These are phyloP conservation scores for Pedetes capensis DNA, from an alignment of 2,113 vertebrate species.

Conservation along the genomic window DNA sequence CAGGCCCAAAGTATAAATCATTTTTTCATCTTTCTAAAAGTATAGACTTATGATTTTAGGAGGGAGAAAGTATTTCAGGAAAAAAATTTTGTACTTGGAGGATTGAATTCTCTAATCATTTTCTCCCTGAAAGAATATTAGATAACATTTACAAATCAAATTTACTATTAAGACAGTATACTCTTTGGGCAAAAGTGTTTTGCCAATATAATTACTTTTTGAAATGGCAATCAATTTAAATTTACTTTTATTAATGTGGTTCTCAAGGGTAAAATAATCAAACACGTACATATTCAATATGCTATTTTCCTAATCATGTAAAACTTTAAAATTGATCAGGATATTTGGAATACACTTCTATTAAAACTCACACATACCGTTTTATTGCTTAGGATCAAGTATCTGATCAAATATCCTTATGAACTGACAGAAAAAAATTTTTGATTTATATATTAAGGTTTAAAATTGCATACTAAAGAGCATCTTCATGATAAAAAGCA, in stretches of 20 bases:
- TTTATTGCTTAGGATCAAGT: neutral
- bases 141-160: constrained; percentile 45
- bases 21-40: constrained; percentile 49
- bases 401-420: constrained; percentile 40
- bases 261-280: constrained; percentile 19
- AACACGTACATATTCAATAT: neutral
- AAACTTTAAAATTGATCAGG: constrained; percentile 3
- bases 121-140: neutral
- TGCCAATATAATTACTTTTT: constrained; percentile 31
- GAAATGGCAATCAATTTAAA: constrained; percentile 22
- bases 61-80: constrained; percentile 26
- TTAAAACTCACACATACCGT: neutral
- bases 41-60: constrained; percentile 46
- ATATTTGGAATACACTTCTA: neutral
- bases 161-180: neutral
- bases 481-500: neutral
- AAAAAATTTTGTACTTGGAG: constrained; percentile 1
- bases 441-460: neutral
- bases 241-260: neutral
- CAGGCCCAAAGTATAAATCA: constrained; percentile 38
- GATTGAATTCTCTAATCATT: constrained; percentile 21
- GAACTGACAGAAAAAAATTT: constrained; percentile 9
- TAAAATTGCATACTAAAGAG: constrained; percentile 45
- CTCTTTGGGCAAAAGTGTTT: neutral
- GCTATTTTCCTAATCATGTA: neutral